Evolutionary conservation across 2,888 invertebrate genomes (phyloP).

Genomic region (Eristalis tenax): DNA sequence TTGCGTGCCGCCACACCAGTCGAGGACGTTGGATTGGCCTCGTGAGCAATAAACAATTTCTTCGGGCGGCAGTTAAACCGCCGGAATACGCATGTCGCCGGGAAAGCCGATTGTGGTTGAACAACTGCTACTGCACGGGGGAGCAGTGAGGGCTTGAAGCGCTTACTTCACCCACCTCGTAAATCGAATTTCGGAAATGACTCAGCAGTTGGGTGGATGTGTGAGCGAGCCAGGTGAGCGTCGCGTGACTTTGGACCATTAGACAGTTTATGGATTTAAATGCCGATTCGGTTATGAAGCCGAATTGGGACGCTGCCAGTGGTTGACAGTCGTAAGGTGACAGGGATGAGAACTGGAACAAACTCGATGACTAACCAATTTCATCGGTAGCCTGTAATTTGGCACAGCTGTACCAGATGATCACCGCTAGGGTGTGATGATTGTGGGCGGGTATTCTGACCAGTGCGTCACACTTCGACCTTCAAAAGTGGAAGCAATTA

Average conservation of each 20-base stretch:
- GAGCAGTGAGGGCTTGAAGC: neutral
- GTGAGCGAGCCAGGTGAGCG: neutral
- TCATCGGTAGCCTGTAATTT: neutral
- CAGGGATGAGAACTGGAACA: neutral
- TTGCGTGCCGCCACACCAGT: constrained; percentile 24
- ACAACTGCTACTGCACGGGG: neutral
- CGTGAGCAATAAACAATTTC: neutral
- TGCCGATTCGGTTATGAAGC: neutral
- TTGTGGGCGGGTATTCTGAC: too few relatives aligned
- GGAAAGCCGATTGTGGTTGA: neutral
- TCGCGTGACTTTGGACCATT: neutral
- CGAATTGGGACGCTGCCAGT: neutral
- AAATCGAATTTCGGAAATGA: neutral
- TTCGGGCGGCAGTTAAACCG: neutral
- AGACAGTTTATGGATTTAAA: neutral
- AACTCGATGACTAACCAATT: neutral
- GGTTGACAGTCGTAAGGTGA: neutral
- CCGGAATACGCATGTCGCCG: constrained; percentile 19
- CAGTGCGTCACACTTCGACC: too few relatives aligned
- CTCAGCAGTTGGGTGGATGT: neutral
- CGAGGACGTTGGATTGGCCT: constrained; percentile 27
- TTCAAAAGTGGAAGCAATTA: too few relatives aligned
- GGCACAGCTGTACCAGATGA: neutral
- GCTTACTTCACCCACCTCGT: neutral
- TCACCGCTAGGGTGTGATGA: too few relatives aligned